These are phyloP conservation scores for Pogonomyrmex barbatus DNA, from an alignment of 1,140 invertebrate genomes.

Conservation along the genomic window DNA sequence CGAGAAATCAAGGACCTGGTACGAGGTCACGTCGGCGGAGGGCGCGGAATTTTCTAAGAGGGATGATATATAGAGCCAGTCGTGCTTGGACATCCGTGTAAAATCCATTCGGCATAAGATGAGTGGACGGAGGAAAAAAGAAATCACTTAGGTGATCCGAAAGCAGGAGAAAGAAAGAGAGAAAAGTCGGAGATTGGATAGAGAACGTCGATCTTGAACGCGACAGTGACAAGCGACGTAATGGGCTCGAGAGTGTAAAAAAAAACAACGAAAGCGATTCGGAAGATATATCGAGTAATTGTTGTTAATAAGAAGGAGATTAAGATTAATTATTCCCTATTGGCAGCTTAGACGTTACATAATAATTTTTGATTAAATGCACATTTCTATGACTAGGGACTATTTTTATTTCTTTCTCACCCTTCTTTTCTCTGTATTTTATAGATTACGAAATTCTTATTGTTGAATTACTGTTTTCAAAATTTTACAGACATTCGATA, in stretches of 20 bases:
- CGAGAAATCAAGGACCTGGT: slow-evolving; percentile 30
- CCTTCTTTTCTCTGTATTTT: not conserved
- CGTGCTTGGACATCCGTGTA: slow-evolving; percentile 58
- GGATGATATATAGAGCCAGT: slow-evolving; percentile 67
- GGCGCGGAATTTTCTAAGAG: slow-evolving; percentile 52
- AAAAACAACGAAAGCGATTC: not conserved
- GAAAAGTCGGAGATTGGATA: not conserved
- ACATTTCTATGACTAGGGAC: not conserved
- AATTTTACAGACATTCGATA: not conserved
- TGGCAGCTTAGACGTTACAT: not conserved
- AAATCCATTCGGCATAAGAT: slow-evolving; percentile 69
- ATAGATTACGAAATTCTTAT: not conserved
- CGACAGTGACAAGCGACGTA: slow-evolving; percentile 36
- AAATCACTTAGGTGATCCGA: slow-evolving; percentile 65
- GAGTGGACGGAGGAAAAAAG: slow-evolving; percentile 3
- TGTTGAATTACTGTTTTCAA: not conserved
- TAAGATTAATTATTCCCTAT: not conserved
- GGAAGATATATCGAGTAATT: not conserved
- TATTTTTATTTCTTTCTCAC: not conserved
- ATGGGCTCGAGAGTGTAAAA: slow-evolving; percentile 20
- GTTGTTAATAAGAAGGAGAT: not conserved
- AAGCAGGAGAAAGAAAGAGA: not conserved
- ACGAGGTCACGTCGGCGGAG: slow-evolving; percentile 38
- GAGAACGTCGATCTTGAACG: slow-evolving; percentile 30
- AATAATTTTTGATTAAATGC: not conserved